Evolutionary conservation across 2,797 vertebrate genomes (phyloP), one percentile per base, ranked within the genome.

Genomic region (Crenuchus spilurus): DNA sequence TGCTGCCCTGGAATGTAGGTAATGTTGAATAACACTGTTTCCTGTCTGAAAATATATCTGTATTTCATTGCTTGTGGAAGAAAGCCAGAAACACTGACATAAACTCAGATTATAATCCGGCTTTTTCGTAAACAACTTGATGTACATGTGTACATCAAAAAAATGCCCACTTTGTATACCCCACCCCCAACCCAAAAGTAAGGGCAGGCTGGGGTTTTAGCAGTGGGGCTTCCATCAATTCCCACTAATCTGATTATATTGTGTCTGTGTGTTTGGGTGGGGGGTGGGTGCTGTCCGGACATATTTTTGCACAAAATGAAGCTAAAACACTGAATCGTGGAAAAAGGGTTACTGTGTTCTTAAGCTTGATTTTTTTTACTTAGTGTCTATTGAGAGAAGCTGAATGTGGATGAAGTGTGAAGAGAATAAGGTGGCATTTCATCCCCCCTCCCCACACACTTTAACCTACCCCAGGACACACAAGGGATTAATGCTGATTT

Each of bases 401-500:
- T 55, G 63, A 63, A 66, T 64, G 70, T 57, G 69, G 72, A 49
- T 28, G 22, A 61, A 75, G 66, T 9, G 48, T 18, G 1, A 52
- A 18, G 33, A 52, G 55, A 61, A 75, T 39, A 63, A 44, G 39
- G 22, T n/a, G n/a, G n/a, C n/a, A n/a, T n/a, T n/a, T n/a, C n/a
- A n/a, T n/a, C 6, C 22, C 24, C 14, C 18, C 44, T 49, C 30
- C 55, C 44, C 49, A 46, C 3, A 33, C 10, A 20, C 28, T 55
- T 20, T 62, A 26, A 70, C 79, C 70, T 72, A 68, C 64, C 52
- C 52, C 62, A 48, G 54, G 61, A 66, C 44, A 69, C 64, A 57
- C 55, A 37, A 37, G 58, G 70, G 72, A 69, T 76, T 79, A 65
- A 65, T 74, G 41, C 31, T 75, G 70, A 74, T 80, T 71, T 42